Base-by-base conservation (phyloP, 2,113 vertebrate species). In the Psilopogon haemacephalus region DNA sequence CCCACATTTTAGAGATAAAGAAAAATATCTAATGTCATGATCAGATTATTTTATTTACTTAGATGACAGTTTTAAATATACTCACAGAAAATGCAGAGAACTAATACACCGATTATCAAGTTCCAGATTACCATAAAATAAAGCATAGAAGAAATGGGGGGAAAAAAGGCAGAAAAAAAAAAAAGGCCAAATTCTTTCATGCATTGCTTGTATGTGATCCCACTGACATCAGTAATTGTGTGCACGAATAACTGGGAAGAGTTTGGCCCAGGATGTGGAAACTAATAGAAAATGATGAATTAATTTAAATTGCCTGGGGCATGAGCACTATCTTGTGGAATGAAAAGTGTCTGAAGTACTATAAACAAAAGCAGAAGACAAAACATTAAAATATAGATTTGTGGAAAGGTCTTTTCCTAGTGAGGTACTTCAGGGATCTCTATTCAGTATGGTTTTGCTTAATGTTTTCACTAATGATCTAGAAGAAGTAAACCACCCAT, bases 351-450 rank as follows among this genome's bases (percentile, higher is more conserved):
- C 50, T 64, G 42, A 89, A 93, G 52, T 54, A 81, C 54, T 94
- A 71, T 85, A 88, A 94, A 89, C 75, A 93, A 89, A 95, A 89
- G 37, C 68, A 94, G 84, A 92, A 93, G 87, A 91, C 52, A 94
- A 93, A 94, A 92, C 38, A 86, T 44, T 84, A 52, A 86, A 76
- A 67, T 42, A 89, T 12, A 80, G 52, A 44, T 89, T 69, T 88
- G 32, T 76, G 48, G 35, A 40, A 83, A 90, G 48, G 37, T 90
- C 35, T 95, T 87, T 95, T 76, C 23, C 20, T 77, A 44, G n/a
- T 48, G 50, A 90, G 30, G 14, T 37, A 67, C 35, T 87, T 77
- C 30, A 64, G 33, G 46, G 68, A 50, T 90, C 46, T 65, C 2
- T 67, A 55, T 84, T 90, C 40, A 44, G 50, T 73, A 68, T 70